Evolutionary conservation across 2,113 vertebrate species (phyloP).

Genomic region (Murina feae): DNA sequence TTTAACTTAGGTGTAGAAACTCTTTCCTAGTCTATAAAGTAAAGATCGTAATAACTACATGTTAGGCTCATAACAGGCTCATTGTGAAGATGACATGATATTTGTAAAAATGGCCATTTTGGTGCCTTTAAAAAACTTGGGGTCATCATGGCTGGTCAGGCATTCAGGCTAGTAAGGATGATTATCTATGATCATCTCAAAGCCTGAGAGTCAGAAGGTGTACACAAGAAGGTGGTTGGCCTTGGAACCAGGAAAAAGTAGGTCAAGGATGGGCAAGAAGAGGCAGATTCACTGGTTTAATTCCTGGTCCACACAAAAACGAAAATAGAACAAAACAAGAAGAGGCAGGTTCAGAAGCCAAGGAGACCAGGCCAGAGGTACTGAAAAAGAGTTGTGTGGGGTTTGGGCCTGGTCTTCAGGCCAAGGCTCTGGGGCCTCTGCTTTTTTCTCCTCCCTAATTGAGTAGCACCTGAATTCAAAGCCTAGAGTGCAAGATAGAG

Average conservation of each 20-base stretch:
- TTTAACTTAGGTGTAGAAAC: neutral
- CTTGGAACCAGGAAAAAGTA: neutral
- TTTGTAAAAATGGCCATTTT: neutral
- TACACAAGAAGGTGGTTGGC: neutral
- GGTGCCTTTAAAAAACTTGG: neutral
- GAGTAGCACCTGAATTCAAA: neutral
- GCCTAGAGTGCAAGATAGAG: neutral
- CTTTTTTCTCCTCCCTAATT: neutral
- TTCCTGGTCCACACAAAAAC: too few relatives aligned
- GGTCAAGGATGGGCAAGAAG: neutral
- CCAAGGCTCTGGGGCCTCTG: neutral
- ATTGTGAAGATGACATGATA: neutral
- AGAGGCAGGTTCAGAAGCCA: neutral
- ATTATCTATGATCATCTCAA: neutral
- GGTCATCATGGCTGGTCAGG: neutral
- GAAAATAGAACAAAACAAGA: neutral
- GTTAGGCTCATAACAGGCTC: neutral
- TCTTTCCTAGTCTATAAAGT: conserved; percentile 7
- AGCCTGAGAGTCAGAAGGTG: neutral
- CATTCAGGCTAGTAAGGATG: neutral
- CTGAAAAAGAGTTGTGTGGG: neutral
- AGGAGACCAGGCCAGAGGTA: neutral
- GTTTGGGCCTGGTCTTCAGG: neutral
- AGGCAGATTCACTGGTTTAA: too few relatives aligned
- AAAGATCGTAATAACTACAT: neutral